These are phyloP conservation scores for Discoglossus pictus DNA, from an alignment of 2,797 vertebrate genomes.

Conservation along the genomic window DNA sequence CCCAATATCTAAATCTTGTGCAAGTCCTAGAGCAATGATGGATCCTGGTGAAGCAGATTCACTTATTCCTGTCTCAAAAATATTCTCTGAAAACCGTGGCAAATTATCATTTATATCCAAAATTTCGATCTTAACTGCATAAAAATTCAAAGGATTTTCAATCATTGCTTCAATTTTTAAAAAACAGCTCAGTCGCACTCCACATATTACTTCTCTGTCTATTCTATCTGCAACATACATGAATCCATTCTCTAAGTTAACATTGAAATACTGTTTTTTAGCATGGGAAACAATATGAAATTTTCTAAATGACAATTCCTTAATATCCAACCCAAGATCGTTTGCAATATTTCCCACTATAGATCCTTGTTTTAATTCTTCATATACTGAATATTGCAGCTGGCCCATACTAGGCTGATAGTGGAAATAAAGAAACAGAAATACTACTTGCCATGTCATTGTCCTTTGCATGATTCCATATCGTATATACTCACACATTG, in stretches of 20 bases:
- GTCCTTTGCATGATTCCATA: not conserved
- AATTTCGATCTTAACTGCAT: constrained; percentile 46
- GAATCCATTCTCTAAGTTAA: constrained; percentile 65
- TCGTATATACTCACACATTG: constrained; percentile 4
- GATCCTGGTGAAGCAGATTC: constrained; percentile 63
- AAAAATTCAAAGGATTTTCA: constrained; percentile 47
- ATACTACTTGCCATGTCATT: constrained; percentile 21
- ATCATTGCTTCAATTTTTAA: constrained; percentile 44
- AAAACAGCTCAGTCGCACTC: constrained; percentile 17
- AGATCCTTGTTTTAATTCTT: constrained; percentile 76
- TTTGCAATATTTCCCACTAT: constrained; percentile 79
- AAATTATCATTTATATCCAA: constrained; percentile 58
- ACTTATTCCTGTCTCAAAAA: constrained; percentile 63
- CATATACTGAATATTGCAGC: constrained; percentile 77
- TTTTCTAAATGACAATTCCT: constrained; percentile 27
- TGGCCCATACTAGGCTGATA: constrained; percentile 56
- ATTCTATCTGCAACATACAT: constrained; percentile 46
- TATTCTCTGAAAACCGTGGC: constrained; percentile 48
- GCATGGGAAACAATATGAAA: constrained; percentile 68
- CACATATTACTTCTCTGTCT: constrained; percentile 36
- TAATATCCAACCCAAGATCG: constrained; percentile 65
- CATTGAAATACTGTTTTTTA: constrained; percentile 62
- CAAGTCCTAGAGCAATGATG: constrained; percentile 68
- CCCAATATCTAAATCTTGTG: constrained; percentile 73
- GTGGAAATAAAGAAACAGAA: constrained; percentile 35